A percentile compares a stretch with the other conserved stretches of the same genome.
phyloP scores from a whole-genome alignment of 1,140 invertebrate species.

The Marisa cornuarietis region DNA sequence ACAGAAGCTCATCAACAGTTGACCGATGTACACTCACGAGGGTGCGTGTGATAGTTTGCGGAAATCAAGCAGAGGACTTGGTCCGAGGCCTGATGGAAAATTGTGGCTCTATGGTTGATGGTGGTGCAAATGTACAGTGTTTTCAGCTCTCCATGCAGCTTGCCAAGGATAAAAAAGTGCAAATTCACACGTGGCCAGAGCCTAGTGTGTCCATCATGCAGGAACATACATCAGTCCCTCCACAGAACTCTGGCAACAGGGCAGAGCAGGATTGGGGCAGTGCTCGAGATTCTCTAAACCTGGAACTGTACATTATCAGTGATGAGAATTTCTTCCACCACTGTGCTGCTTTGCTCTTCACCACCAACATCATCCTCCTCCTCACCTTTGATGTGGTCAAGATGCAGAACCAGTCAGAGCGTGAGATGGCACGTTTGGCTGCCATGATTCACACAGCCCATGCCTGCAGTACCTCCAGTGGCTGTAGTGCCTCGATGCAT shows the following conservation, averaged over 20 bases:
- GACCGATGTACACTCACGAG: neutral
- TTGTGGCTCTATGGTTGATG: neutral
- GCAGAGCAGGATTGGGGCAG: neutral
- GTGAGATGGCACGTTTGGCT: conserved; percentile 11
- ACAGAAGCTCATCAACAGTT: neutral
- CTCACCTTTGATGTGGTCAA: conserved; percentile 14
- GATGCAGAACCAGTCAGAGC: conserved; percentile 18
- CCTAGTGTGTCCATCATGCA: neutral
- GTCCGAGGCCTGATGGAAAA: conserved; percentile 6
- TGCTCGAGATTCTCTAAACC: neutral
- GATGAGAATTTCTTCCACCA: conserved; percentile 22
- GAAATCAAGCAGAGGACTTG: conserved; percentile 9
- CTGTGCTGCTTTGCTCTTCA: neutral
- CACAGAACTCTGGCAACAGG: neutral
- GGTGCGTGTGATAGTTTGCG: conserved; percentile 17
- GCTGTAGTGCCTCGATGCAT: neutral
- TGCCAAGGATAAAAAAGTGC: neutral
- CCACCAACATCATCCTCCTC: neutral
- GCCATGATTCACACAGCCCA: conserved; percentile 8
- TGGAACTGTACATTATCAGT: conserved; percentile 16
- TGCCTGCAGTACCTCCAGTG: neutral
- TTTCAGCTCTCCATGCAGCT: conserved; percentile 2
- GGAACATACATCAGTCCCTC: neutral
- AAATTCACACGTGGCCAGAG: neutral
- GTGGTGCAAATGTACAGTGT: neutral